phyloP scores from a whole-genome alignment of 2,888 invertebrate genomes.

The Patella depressa region DNA sequence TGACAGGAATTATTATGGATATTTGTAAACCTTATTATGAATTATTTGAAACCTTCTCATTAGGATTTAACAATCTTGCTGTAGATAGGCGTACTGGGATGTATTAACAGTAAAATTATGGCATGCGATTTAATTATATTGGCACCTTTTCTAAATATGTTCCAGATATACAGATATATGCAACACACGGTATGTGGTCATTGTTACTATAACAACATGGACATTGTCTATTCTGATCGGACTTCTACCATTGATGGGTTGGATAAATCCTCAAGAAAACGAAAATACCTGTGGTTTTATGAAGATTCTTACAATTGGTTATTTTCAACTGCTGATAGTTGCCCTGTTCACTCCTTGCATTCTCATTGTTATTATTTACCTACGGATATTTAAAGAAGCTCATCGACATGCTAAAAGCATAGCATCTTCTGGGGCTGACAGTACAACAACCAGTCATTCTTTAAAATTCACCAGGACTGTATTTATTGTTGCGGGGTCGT shows the following conservation, averaged over 20 bases:
- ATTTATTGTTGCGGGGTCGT: neutral
- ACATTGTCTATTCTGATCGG: neutral
- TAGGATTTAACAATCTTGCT: no score
- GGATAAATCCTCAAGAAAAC: neutral
- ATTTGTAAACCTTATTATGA: no score
- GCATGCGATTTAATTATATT: no score
- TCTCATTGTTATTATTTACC: neutral
- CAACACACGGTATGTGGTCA: neutral
- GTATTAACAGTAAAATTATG: no score
- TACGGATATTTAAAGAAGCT: slow-evolving; percentile 1
- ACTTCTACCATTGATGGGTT: neutral
- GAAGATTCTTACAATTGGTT: neutral
- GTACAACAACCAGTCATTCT: neutral
- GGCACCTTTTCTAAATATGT: neutral
- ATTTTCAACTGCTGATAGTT: neutral
- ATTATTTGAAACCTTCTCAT: no score
- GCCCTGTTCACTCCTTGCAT: neutral
- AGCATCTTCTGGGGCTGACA: neutral
- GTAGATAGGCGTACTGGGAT: no score
- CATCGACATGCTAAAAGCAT: neutral
- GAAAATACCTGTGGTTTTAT: neutral
- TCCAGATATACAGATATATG: neutral
- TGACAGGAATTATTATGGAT: no score
- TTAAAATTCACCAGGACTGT: neutral
- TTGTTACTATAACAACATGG: neutral